Evolutionary conservation across 2,797 vertebrate genomes (phyloP).

Genomic region (Parotocinclus haroldoi): DNA sequence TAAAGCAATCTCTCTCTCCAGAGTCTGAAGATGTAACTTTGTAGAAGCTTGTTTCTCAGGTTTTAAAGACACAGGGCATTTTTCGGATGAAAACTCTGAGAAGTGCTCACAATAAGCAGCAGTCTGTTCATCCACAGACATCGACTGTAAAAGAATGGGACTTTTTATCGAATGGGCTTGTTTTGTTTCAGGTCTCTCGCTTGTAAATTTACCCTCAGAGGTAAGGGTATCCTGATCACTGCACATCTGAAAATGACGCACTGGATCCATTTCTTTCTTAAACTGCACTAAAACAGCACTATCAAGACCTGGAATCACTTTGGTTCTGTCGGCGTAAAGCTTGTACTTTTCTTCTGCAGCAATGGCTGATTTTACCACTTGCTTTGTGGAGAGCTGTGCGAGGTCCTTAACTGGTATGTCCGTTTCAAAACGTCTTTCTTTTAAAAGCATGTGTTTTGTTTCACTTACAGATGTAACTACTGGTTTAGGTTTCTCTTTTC

Average conservation of each 20-base stretch:
- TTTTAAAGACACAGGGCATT: conserved; percentile 41
- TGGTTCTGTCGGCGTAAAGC: conserved; percentile 59
- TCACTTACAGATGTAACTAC: conserved; percentile 59
- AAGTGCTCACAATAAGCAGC: conserved; percentile 57
- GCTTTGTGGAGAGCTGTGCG: conserved; percentile 56
- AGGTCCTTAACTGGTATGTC: conserved; percentile 55
- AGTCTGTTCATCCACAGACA: conserved; percentile 63
- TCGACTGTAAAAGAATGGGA: conserved; percentile 57
- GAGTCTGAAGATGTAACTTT: conserved; percentile 61
- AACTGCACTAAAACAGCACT: conserved; percentile 46
- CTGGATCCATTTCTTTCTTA: conserved; percentile 55
- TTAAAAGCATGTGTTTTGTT: conserved; percentile 53
- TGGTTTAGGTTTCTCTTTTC: conserved; percentile 51
- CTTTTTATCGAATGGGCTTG: conserved; percentile 56
- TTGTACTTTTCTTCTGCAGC: conserved; percentile 64
- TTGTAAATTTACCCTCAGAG: conserved; percentile 62
- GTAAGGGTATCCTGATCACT: conserved; percentile 62
- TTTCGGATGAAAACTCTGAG: conserved; percentile 51
- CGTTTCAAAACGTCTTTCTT: conserved; percentile 57
- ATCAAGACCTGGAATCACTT: conserved; percentile 50
- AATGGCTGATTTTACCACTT: conserved; percentile 58
- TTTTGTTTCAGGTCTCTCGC: conserved; percentile 54
- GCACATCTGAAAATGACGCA: conserved; percentile 67
- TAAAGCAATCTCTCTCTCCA: conserved; percentile 56
- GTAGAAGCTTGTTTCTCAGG: conserved; percentile 53